Base-by-base conservation (phyloP, 2,888 invertebrate genomes). In the Tenthredo notha region DNA sequence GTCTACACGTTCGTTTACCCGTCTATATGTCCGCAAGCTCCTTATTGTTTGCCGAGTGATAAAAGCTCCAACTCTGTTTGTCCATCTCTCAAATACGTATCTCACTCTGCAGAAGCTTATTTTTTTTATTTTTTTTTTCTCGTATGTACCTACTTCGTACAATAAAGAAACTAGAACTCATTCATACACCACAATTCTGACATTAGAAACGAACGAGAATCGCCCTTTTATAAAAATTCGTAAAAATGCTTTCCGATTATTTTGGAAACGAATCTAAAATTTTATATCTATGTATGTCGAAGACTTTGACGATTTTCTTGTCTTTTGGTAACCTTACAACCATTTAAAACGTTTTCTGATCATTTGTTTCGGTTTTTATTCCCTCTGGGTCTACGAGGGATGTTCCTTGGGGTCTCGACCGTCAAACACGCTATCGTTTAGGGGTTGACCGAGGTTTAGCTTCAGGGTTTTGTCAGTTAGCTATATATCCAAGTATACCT, bases 21-120 rank as follows among this genome's bases (percentile, higher is more conserved):
- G 85, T 25, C 50, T 50, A 70, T 72, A 65, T 29, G 12, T 65
- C 29, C 37, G 75, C 58, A 37, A 80, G 61, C 80, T 83, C 37
- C 84, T 86, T 85, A 88, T 90, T 92, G 92, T 92, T 92, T 92
- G 90, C 90, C 87, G 86, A 92, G 89, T 89, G 90, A 90, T 92
- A 91, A 92, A 92, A 92, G 92, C 91, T 88, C 86, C 86, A 86
- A 87, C 87, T 90, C 89, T 91, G 90, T 92, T 92, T 92, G 90
- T 89, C 87, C 89, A 87, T 87, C 89, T 89, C 89, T 89, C 89
- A 83, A 90, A 88, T 75, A 82, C 65, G 37, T 25, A 37, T n/a
- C 54, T 25, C 43, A 43, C 25, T 10, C 61, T 21, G 21, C n/a
- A 74, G 74, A 33, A 74, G 74, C 74, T 74, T 43, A 74, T n/a